phyloP scores from a whole-genome alignment of 2,888 invertebrate genomes.

The Drosophila niveifrons region DNA sequence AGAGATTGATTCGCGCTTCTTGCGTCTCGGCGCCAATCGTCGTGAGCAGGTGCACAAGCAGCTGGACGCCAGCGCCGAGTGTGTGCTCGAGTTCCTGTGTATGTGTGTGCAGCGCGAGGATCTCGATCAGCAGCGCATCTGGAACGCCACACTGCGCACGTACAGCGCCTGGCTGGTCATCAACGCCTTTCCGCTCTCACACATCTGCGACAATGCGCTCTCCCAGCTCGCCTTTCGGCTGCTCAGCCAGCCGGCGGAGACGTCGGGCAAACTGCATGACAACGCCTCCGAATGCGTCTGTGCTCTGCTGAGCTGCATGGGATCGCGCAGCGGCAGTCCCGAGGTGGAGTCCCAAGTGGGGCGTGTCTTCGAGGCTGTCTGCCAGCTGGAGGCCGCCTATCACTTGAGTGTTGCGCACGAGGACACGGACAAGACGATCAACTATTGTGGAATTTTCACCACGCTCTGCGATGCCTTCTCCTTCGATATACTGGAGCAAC shows the following conservation, averaged over 20 bases:
- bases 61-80: conserved; percentile 90
- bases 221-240: conserved; percentile 91
- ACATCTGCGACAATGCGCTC: conserved; percentile 89
- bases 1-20: conserved; percentile 93
- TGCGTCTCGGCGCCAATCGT: conserved; percentile 96
- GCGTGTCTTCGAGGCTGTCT: conserved; percentile 91
- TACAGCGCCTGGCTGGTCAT: conserved; percentile 96
- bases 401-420: conserved; percentile 96
- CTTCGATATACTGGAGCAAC: conserved; percentile 90
- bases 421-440: conserved; percentile 96
- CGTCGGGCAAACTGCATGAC: conserved; percentile 91
- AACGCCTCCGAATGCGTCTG: conserved; percentile 96
- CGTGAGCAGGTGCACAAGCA: conserved; percentile 93
- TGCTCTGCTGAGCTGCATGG: conserved; percentile 92
- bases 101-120: conserved; percentile 89
- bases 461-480: conserved; percentile 94
- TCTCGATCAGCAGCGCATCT: conserved; percentile 89
- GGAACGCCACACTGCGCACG: conserved; percentile 91
- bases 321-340: conserved; percentile 88
- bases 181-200: conserved; percentile 91
- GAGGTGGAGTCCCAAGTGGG: conserved; percentile 89
- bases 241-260: conserved; percentile 88
- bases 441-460: conserved; percentile 97
- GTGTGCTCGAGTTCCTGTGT: conserved; percentile 92
- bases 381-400: conserved; percentile 93